Evolutionary conservation across 2,888 invertebrate genomes (phyloP), one percentile per base, ranked within the genome.

Genomic region (Orthosia gracilis): DNA sequence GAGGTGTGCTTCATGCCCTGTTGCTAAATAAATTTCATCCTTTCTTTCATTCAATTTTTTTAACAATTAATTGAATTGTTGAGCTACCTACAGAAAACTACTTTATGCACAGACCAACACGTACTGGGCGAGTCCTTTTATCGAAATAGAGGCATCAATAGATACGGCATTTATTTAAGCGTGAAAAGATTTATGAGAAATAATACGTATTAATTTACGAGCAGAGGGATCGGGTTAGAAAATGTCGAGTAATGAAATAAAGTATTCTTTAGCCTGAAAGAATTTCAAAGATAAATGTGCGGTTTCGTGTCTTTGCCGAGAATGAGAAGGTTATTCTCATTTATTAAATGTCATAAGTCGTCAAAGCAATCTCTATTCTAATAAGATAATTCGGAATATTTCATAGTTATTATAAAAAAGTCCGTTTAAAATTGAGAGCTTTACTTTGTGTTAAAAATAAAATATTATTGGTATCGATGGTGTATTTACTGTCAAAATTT

Each of bases 181-280:
- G 76, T 73, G 23, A 59, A 84, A 73, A 72, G 85, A 85, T 85
- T 85, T 85, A 85, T 78, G 74, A 59, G 74, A 80, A 82, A 78
- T 80, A 76, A 76, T 76, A 70, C 67, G 71, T 73, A 68, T 85
- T 85, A 85, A 85, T 85, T 85, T 85, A 85, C 75, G 80, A 73
- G 62, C 71, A 64, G 21, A 62, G 52, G 73, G 69, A 78, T 72
- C 70, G 57, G 57, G 82, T 76, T 82, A 74, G 45, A 72, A 71
- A 75, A 73, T 66, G 73, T 64, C 65, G 68, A 68, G 74, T 69
- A 78, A 84, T 40, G 40, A 40, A 40, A 40, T 40, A 40, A 40
- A 40, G 40, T 40, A 40, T 9, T 40, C 1, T 40, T 40, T 7
- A 9, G 9, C 9, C 40, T 40, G 40, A 40, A 40, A 40, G 0